Conservation (phyloP, 1,140 invertebrate genomes). For the Drosophila virilis region DNA sequence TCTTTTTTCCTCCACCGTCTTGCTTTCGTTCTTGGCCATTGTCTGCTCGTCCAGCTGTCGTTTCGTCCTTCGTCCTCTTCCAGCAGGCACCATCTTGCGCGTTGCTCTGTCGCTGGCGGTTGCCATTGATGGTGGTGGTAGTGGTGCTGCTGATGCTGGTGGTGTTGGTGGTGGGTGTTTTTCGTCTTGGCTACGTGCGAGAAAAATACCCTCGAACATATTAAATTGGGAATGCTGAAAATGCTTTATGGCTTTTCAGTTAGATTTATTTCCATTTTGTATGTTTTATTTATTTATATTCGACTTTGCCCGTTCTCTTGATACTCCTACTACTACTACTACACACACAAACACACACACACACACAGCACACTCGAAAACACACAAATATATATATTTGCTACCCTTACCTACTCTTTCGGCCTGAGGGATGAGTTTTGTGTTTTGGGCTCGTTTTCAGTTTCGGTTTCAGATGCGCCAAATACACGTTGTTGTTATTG, state of each 20-base stretch:
- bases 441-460: slow-evolving; percentile 64
- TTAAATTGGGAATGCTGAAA: slow-evolving; percentile 84
- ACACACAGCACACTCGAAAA: no score
- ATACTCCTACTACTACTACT: slow-evolving; percentile 36
- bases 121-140: slow-evolving; percentile 26
- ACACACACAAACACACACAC: slow-evolving; percentile 33
- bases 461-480: slow-evolving; percentile 58
- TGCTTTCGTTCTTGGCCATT: slow-evolving; percentile 29
- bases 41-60: slow-evolving; percentile 60
- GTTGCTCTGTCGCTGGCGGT: slow-evolving; percentile 29
- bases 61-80: slow-evolving; percentile 45
- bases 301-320: slow-evolving; percentile 56
- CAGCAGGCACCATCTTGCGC: slow-evolving; percentile 79
- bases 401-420: slow-evolving; percentile 34
- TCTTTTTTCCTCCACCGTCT: slow-evolving; percentile 13
- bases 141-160: slow-evolving; percentile 32
- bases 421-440: slow-evolving; percentile 56
- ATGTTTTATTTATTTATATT: slow-evolving; percentile 84
- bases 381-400: not conserved
- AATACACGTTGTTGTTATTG: slow-evolving; percentile 48
- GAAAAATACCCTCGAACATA: slow-evolving; percentile 83
- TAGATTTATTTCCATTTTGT: slow-evolving; percentile 84
- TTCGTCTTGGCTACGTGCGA: slow-evolving; percentile 79
- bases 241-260: slow-evolving; percentile 84
- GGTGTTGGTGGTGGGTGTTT: slow-evolving; percentile 52